A percentile compares a stretch with the other conserved stretches of the same genome.
phyloP scores from a whole-genome alignment of 2,888 invertebrate genomes.

The Pristionchus arcanus region DNA sequence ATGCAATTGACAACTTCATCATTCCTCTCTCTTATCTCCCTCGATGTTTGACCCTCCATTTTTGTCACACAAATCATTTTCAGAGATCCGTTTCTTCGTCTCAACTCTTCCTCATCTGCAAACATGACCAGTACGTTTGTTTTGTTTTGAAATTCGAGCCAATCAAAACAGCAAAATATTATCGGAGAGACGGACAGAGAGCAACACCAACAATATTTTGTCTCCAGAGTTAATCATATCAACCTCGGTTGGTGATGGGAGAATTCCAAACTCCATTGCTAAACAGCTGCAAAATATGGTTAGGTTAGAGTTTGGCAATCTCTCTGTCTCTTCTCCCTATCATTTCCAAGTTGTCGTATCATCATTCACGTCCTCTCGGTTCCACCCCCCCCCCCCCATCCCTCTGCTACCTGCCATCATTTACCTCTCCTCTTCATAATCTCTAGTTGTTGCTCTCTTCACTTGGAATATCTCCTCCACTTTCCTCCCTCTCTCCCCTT shows the following conservation, averaged over 20 bases:
- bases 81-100: neutral
- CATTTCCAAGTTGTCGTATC: no score
- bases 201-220: neutral
- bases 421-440: neutral
- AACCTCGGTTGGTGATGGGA: neutral
- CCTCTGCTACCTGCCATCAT: neutral
- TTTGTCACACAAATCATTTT: neutral
- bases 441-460: neutral
- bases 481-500: neutral
- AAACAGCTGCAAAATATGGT: no score
- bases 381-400: neutral
- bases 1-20: slow-evolving; percentile 22
- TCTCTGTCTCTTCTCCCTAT: no score
- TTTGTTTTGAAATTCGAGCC: neutral
- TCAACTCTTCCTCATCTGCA: neutral
- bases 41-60: neutral
- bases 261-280: no score
- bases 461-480: neutral
- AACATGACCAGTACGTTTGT: slow-evolving; percentile 1
- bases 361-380: no score
- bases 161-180: neutral
- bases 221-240: neutral
- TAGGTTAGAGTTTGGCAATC: no score
- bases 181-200: neutral
- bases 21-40: neutral